A percentile compares a stretch with the other conserved stretches of the same genome.
Evolutionary conservation across 2,797 vertebrate genomes (phyloP).

Genomic region (Avahi laniger): DNA sequence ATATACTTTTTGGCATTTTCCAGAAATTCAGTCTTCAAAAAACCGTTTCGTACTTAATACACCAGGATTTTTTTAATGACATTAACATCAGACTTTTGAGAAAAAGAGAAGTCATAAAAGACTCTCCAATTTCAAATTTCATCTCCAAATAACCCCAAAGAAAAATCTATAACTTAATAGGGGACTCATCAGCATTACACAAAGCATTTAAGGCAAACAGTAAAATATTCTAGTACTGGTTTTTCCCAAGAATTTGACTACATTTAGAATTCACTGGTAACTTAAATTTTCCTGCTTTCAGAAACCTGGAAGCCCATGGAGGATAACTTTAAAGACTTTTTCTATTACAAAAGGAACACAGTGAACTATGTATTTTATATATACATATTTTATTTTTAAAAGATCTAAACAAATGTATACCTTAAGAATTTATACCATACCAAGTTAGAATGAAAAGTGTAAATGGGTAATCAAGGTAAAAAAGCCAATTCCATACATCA

Average conservation of each 20-base stretch:
- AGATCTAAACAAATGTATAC: constrained; percentile 15
- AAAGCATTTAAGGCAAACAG: constrained; percentile 35
- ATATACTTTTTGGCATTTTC: constrained; percentile 74
- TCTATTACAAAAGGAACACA: constrained; percentile 13
- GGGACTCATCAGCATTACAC: not conserved
- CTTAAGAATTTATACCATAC: not conserved
- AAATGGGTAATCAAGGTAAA: not conserved
- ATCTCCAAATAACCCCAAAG: constrained; percentile 35
- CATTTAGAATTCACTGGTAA: constrained; percentile 11
- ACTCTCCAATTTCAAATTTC: constrained; percentile 36
- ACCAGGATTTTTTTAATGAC: constrained; percentile 70
- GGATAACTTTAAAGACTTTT: not conserved
- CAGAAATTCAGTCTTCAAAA: constrained; percentile 72
- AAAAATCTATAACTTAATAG: constrained; percentile 38
- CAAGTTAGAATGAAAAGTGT: not conserved
- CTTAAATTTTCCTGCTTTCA: constrained; percentile 30
- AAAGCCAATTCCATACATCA: constrained; percentile 2
- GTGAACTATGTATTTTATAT: not conserved
- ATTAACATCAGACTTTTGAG: constrained; percentile 41
- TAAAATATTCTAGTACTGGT: not conserved
- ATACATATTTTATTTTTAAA: not conserved
- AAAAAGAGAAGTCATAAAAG: constrained; percentile 36
- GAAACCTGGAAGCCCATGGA: constrained; percentile 32
- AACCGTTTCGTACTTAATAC: constrained; percentile 73
- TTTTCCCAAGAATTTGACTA: constrained; percentile 32